Evolutionary conservation across 2,888 invertebrate species (phyloP), one percentile per base, ranked within the genome.

Genomic region (Argyresthia albistria): DNA sequence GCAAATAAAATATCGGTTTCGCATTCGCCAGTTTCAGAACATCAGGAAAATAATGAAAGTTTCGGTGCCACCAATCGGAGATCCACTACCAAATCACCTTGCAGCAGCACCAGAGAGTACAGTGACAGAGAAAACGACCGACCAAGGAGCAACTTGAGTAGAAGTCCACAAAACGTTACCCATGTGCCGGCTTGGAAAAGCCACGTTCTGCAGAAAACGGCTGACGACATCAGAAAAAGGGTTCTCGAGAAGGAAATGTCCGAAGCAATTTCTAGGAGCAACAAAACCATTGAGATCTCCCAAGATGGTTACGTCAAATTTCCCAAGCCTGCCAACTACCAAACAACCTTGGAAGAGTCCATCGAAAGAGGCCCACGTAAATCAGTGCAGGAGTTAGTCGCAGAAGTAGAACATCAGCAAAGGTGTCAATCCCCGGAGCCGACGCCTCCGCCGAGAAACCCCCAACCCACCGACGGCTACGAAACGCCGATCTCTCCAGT

Each of bases 331-430:
- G 60, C 62, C 3, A 73, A 60, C 51, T 72, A 72, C 58, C 57
- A 60, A 8, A 15, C 52, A 6, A 61, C 61, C 11, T 11, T 35
- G 52, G 70, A 69, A 51, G 73, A 74, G 25, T 68, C 58, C 43
- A 60, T 60, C 43, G 61, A 71, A 50, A 76, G 77, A 56, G 79
- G 78, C 50, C 80, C 80, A 1, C 78, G 90, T 46, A 89, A 84
- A 59, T 89, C 90, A 0, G 91, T 91, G 0, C 91, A 91, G 61
- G 91, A 91, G 64, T 71, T 91, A 59, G 91, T 91, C 25, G 91
- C 91, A 1, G 87, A 89, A 65, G 90, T 91, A 9, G 91, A 91
- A 67, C 82, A 80, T 35, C 77, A 89, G 51, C 81, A 84, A 54
- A 67, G 81, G 66, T 64, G 79, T 64, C 65, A 67, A 62, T 77